Percentiles rank a stretch among this genome's conserved stretches.
phyloP scores from a whole-genome alignment of 2,797 vertebrate genomes.

The Emydoidea blandingii region DNA sequence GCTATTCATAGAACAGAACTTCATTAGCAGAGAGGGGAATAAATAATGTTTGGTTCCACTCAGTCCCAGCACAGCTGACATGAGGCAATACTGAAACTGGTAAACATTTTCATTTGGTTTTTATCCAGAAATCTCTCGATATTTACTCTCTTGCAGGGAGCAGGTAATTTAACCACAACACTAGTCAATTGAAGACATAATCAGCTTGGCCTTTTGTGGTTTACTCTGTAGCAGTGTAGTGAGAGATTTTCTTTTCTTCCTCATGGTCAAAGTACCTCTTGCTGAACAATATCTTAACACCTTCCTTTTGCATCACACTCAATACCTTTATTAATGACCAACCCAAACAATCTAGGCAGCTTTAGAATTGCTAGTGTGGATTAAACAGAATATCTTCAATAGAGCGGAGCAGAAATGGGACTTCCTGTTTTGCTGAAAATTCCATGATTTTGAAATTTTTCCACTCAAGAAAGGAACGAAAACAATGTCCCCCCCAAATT shows the following conservation, averaged over 20 bases:
- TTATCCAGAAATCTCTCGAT: not conserved
- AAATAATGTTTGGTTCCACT: not conserved
- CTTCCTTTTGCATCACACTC: not conserved
- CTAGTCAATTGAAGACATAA: not conserved
- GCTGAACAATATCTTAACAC: not conserved
- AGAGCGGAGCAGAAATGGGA: not conserved
- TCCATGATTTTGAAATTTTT: too few relatives aligned
- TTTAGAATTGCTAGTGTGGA: not conserved
- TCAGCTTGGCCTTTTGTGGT: not conserved
- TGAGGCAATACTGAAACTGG: not conserved
- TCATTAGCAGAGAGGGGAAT: not conserved
- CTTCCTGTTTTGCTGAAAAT: too few relatives aligned
- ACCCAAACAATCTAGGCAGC: not conserved
- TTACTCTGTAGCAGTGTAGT: not conserved
- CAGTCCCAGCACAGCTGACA: not conserved
- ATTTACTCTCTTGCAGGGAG: not conserved
- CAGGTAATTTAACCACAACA: not conserved
- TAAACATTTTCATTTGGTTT: not conserved
- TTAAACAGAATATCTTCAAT: not conserved
- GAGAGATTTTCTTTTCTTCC: not conserved
- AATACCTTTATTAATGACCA: not conserved
- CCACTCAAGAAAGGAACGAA: too few relatives aligned
- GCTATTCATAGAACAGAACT: not conserved
- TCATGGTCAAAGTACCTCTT: not conserved
- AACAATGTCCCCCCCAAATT: too few relatives aligned